phyloP scores from a whole-genome alignment of 2,888 invertebrate genomes.

The Argynnis bischoffii region DNA sequence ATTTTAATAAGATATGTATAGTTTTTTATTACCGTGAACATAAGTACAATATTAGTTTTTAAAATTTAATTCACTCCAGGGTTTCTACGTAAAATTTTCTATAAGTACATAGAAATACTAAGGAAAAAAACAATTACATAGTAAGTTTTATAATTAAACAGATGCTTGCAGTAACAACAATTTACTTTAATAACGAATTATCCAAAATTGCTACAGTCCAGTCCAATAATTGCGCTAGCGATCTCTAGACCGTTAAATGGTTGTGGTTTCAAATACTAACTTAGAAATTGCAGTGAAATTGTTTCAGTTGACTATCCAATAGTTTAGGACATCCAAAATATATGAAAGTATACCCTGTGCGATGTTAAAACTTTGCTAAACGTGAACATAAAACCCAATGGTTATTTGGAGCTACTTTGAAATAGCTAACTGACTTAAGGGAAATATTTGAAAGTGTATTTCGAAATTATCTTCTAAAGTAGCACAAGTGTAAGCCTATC shows the following conservation, averaged over 20 bases:
- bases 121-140: background rate
- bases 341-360: constrained; percentile 11
- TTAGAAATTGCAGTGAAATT: constrained; percentile 25
- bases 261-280: constrained; percentile 22
- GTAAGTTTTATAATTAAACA: background rate
- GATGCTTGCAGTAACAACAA: constrained; percentile 1
- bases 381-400: constrained; percentile 29
- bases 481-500: background rate
- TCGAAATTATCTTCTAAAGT: background rate
- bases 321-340: constrained; percentile 21
- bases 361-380: constrained; percentile 32
- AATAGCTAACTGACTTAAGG: constrained; percentile 14
- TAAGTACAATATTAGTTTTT: no score
- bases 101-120: background rate
- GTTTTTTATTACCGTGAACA: no score
- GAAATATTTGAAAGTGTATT: constrained; percentile 11
- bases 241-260: constrained; percentile 26
- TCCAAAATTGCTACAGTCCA: constrained; percentile 13
- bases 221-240: constrained; percentile 17
- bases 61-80: no score
- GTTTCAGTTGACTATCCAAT: constrained; percentile 26
- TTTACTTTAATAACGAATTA: constrained; percentile 9
- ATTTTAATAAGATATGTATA: no score
- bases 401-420: constrained; percentile 23
- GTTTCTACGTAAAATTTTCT: no score